These are phyloP conservation scores for Lithobates sylvaticus DNA, from an alignment of 2,797 vertebrate species.

Conservation along the genomic window DNA sequence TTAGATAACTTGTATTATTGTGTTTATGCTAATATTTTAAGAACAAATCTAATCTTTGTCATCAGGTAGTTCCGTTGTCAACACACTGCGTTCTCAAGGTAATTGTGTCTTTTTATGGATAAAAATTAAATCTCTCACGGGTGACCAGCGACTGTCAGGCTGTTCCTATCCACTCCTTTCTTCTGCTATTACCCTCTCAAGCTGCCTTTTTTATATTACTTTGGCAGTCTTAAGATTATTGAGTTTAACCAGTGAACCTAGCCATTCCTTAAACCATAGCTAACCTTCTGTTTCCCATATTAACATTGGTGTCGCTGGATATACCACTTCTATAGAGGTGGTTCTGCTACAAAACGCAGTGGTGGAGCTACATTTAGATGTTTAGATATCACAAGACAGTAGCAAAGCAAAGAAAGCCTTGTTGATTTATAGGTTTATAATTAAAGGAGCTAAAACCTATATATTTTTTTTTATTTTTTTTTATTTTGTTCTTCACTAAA, in stretches of 20 bases:
- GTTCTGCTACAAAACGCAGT: slow-evolving; percentile 23
- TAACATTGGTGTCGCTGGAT: slow-evolving; percentile 16
- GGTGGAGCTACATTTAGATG: slow-evolving; percentile 16
- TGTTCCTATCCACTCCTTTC: slow-evolving; percentile 60
- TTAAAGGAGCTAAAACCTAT: neutral
- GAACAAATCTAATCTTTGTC: slow-evolving; percentile 79
- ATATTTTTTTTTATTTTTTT: neutral
- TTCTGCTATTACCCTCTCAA: slow-evolving; percentile 55
- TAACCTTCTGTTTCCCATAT: slow-evolving; percentile 6
- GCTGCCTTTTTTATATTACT: slow-evolving; percentile 10
- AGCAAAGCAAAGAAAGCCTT: too few species aligned
- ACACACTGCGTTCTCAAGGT: slow-evolving; percentile 76
- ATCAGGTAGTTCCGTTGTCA: slow-evolving; percentile 80
- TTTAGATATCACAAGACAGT: neutral
- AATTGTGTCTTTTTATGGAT: slow-evolving; percentile 77
- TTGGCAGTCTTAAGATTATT: slow-evolving; percentile 25
- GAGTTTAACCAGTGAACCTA: neutral
- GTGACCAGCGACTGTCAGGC: slow-evolving; percentile 68
- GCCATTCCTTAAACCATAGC: neutral
- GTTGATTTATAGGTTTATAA: neutral
- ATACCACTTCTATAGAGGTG: neutral
- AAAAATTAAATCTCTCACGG: slow-evolving; percentile 71
- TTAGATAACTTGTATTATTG: slow-evolving; percentile 69
- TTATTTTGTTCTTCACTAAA: neutral
- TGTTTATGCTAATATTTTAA: slow-evolving; percentile 76